phyloP scores from a whole-genome alignment of 2,113 vertebrate species.

The Nycticebus coucang region DNA sequence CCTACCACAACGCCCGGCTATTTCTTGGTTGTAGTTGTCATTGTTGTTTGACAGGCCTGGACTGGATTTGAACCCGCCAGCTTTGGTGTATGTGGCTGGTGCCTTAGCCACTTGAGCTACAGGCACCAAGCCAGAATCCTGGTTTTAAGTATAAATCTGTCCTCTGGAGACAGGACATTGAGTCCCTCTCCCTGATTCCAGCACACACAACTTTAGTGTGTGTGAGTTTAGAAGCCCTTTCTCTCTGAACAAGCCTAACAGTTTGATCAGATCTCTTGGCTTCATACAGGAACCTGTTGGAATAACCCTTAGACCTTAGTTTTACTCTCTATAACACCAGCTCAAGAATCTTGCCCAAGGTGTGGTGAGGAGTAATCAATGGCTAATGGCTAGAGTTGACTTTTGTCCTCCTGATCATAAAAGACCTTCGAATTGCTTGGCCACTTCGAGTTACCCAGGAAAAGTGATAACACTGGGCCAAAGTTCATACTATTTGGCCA shows the following conservation, averaged over 20 bases:
- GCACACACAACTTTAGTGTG: neutral
- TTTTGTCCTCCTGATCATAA: constrained; percentile 73
- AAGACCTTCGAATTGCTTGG: constrained; percentile 73
- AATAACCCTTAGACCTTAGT: neutral
- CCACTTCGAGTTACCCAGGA: constrained; percentile 64
- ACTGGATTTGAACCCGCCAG: too few species aligned
- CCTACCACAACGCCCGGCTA: too few species aligned
- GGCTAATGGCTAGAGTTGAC: constrained; percentile 66
- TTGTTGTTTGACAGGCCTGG: too few species aligned
- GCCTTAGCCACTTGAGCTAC: too few species aligned
- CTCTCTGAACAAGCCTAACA: neutral
- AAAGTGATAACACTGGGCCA: constrained; percentile 64
- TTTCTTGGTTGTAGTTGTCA: too few species aligned
- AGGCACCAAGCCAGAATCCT: neutral
- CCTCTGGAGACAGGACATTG: neutral
- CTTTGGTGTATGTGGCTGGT: too few species aligned
- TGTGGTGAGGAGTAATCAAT: constrained; percentile 52
- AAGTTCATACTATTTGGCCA: constrained; percentile 64
- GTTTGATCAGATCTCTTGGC: constrained; percentile 11
- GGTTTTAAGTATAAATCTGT: neutral
- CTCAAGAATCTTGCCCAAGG: constrained; percentile 38
- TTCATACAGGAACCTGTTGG: neutral
- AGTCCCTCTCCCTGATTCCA: accelerated
- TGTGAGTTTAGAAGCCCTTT: neutral
- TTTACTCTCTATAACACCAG: neutral